Evolutionary conservation across 2,797 vertebrate species (phyloP), one percentile per base, ranked within the genome.

Genomic region (Hippopotamyrus pictus): DNA sequence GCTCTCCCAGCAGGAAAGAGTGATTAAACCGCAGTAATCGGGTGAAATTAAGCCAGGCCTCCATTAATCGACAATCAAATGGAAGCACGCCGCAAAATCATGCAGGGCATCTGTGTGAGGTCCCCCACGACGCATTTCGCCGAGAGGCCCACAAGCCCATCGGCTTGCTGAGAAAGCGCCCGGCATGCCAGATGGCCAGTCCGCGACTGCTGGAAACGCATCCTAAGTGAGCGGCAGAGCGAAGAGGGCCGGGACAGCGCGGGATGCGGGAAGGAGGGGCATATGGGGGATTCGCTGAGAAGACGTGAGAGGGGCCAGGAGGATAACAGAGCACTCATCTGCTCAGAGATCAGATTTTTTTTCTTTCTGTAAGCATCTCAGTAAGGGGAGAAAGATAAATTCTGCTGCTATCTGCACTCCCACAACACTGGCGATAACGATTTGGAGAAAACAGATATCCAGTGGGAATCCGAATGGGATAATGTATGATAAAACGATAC

Each of bases 11-110:
- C 86, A 88, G 59, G 29, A n/a, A 88, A 53, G 22, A 59, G 59
- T 88, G 86, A 88, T 88, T 88, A 88, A 69, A 69, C 86, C 6
- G 41, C 22, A 69, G 57, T 41, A 37, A 44, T 22, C 57, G 22
- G 37, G 29, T 22, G 37, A 57, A 88, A 65, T 88, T 88, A 88
- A 29, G 59, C 86, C 44, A 41, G 37, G 8, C 33, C n/a, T 41
- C 59, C 54, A 46, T 41, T 65, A 62, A n/a, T 88, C 37, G 37
- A 44, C 54, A 48, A 65, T 88, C 44, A 69, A 54, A 46, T 0
- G 17, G n/a, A 62, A 62, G 37, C 54, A 11, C 19, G 37, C 7
- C n/a, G 86, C 37, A 22, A 25, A 87, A 87, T 65, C 41, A 87
- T 0, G 54, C 53, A n/a, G 29, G 29, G 51, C n/a, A 53, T 85